Conservation (phyloP, 2,797 vertebrate species). For the Botia kubotai region DNA sequence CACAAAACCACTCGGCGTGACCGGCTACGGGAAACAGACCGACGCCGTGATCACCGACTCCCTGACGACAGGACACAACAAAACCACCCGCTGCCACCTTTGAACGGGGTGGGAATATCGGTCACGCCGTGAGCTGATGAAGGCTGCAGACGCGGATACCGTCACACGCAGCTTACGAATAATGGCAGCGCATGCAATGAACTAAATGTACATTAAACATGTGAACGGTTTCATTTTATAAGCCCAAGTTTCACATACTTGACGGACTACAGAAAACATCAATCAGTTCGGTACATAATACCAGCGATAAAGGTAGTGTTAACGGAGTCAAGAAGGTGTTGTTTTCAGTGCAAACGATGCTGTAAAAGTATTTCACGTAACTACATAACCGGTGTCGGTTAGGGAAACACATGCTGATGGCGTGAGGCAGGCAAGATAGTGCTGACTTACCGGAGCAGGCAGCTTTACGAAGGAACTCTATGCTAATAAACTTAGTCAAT, state of each 20-base stretch:
- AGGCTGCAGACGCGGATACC: conserved; percentile 7
- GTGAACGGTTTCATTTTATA: background rate
- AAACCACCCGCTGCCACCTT: background rate
- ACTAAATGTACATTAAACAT: background rate
- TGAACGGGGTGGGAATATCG: background rate
- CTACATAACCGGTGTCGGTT: no score
- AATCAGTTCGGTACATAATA: no score
- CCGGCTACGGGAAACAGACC: conserved; percentile 33
- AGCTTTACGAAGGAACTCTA: background rate
- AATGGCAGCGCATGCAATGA: background rate
- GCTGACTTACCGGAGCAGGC: background rate
- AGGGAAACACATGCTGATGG: no score
- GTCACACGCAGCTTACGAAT: background rate
- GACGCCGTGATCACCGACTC: conserved; percentile 13
- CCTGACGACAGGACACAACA: conserved; percentile 19
- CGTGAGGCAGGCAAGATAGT: background rate
- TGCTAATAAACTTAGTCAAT: background rate
- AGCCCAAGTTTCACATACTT: background rate
- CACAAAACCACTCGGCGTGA: conserved; percentile 38
- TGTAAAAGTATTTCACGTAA: no score
- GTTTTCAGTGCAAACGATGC: no score
- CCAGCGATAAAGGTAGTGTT: no score
- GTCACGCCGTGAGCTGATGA: background rate
- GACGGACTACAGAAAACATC: no score
- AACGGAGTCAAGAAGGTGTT: no score